phyloP scores from a whole-genome alignment of 2,888 invertebrate genomes.

The Quadriops clusia region DNA sequence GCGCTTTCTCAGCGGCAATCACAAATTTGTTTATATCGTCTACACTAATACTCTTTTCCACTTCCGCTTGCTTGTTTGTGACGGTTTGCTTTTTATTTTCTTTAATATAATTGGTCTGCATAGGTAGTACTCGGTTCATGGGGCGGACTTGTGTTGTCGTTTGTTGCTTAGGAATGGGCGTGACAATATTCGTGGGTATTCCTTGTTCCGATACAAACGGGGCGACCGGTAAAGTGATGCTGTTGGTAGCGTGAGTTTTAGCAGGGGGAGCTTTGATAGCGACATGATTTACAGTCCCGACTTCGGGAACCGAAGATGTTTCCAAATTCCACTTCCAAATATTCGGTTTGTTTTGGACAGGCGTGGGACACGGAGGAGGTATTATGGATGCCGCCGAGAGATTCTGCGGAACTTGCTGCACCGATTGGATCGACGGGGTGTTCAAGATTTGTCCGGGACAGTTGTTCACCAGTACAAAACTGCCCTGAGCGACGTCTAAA shows the following conservation, averaged over 20 bases:
- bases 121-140: conserved; percentile 66
- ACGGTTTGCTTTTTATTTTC: conserved; percentile 39
- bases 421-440: conserved; percentile 13
- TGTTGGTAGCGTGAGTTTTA: conserved; percentile 37
- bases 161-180: conserved; percentile 46
- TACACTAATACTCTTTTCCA: too few relatives aligned
- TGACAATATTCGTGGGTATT: conserved; percentile 61
- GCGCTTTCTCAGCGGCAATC: too few relatives aligned
- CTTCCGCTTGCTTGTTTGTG: too few relatives aligned
- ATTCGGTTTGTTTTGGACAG: conserved; percentile 9
- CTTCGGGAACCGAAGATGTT: conserved; percentile 1
- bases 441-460: conserved; percentile 46
- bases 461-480: conserved; percentile 59
- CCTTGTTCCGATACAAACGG: conserved; percentile 43
- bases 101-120: conserved; percentile 51
- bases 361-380: conserved; percentile 10
- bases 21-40: too few relatives aligned
- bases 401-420: conserved; percentile 13
- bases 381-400: conserved; percentile 10
- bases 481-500: conserved; percentile 57
- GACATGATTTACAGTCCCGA: too few relatives aligned
- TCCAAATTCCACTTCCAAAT: conserved; percentile 6
- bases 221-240: conserved; percentile 50
- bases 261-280: conserved; percentile 23
- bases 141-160: conserved; percentile 43